These are phyloP conservation scores for Kryphioiulus occultus DNA, from an alignment of 2,888 invertebrate genomes.

Conservation along the genomic window DNA sequence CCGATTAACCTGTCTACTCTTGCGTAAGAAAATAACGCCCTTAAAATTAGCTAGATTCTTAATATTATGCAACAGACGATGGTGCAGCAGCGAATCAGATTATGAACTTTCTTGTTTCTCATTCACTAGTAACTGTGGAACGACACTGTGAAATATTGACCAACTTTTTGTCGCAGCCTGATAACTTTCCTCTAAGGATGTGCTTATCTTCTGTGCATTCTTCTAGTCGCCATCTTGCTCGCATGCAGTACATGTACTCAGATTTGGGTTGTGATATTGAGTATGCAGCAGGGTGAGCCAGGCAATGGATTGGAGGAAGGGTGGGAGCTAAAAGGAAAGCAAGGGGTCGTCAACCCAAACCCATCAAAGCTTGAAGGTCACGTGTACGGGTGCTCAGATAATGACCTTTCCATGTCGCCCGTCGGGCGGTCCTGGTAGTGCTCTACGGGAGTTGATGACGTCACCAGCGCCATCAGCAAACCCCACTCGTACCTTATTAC, in stretches of 20 bases:
- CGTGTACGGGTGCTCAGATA: constrained; percentile 48
- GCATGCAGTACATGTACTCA: not conserved
- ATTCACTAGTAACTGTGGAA: not conserved
- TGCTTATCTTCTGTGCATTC: not conserved
- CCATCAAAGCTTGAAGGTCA: constrained; percentile 48
- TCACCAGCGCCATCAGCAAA: constrained; percentile 3
- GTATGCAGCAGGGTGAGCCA: not conserved
- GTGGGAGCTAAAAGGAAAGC: constrained; percentile 42
- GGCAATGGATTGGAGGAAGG: not conserved
- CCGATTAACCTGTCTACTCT: no score
- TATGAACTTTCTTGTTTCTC: no score
- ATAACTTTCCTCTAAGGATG: not conserved
- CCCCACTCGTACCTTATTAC: not conserved
- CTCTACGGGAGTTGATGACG: constrained; percentile 38
- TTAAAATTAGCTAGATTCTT: no score
- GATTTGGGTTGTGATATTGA: constrained; percentile 30
- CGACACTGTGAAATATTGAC: not conserved
- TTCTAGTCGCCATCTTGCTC: not conserved
- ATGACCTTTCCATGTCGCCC: constrained; percentile 48
- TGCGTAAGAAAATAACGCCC: no score
- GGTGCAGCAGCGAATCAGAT: no score
- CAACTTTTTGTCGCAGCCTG: not conserved
- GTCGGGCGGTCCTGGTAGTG: constrained; percentile 42
- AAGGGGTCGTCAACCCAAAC: constrained; percentile 48
- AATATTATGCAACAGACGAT: no score